These are phyloP conservation scores for Strix uralensis DNA, from an alignment of 2,113 vertebrate genomes.

Conservation along the genomic window DNA sequence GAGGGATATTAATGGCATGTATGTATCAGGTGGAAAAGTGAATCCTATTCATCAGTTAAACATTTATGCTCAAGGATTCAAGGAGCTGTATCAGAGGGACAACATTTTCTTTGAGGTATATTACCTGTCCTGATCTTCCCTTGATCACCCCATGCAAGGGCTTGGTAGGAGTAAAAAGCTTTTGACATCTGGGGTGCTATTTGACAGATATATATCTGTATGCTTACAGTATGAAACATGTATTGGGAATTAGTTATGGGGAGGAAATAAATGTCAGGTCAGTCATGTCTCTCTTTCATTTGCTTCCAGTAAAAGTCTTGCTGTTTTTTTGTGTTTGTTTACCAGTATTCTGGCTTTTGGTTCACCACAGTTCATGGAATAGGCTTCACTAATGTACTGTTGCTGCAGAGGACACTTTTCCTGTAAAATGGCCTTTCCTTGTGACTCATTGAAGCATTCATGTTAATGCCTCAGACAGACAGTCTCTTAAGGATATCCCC, in stretches of 20 bases:
- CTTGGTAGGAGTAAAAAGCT: background rate
- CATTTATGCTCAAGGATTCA: background rate
- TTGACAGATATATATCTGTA: background rate
- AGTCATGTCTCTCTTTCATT: background rate
- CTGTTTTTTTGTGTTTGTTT: background rate
- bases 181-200: background rate
- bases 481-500: slow-evolving; percentile 65
- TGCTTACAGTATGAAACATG: background rate
- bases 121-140: background rate
- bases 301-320: slow-evolving; percentile 32
- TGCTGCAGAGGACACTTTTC: slow-evolving; percentile 38
- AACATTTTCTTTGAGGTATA: background rate
- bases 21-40: background rate
- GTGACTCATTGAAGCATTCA: slow-evolving; percentile 56
- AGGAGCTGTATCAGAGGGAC: background rate
- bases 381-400: background rate
- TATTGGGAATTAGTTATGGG: background rate
- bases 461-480: slow-evolving; percentile 40
- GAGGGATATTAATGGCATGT: background rate
- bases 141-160: background rate
- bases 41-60: background rate
- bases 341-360: background rate
- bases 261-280: background rate
- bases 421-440: slow-evolving; percentile 52
- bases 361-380: slow-evolving; percentile 3